Base-by-base conservation (phyloP, 2,113 vertebrate genomes). In the Dolichallabes microphthalmus region DNA sequence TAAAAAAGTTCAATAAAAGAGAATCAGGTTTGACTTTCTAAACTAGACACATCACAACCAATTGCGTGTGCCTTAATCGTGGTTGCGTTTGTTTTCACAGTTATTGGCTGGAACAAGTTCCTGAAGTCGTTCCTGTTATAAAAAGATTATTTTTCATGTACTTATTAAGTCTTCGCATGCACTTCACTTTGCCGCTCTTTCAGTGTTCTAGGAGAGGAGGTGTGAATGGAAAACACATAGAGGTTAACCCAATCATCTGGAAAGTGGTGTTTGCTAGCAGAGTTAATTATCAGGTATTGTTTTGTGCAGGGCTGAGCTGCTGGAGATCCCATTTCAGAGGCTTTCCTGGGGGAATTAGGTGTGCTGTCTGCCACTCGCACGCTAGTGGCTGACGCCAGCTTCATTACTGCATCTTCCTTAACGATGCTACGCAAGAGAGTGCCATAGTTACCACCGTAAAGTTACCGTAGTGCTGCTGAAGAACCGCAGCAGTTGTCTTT, bases 201-300 rank as follows among this genome's bases (percentile, higher is more conserved):
- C 85, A 61, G 75, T 80, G 80, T 63, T 83, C 74, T 77, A 74
- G 87, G 83, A 85, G 64, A 52, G 17, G 68, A 87, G 83, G 88
- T 89, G 87, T 81, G 82, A 89, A 90, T 87, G 90, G 83, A 86
- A 88, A 89, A 89, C 68, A 39, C 61, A 2, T 75, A 71, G 69
- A 88, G 87, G 83, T 82, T 84, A 88, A 52, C 79, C 79, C 85
- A 32, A 82, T 85, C 81, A 87, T 80, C 89, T 60, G 81, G 74
- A 89, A 90, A 88, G 58, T 22, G 25, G 79, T 85, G 86, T 78
- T 80, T 80, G 83, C 83, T 74, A 61, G 85, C 85, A 83, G 82
- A 88, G 88, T 85, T 90, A 91, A 91, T 91, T 91, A 89, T 89
- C 86, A 86, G 88, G 85, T 88, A 86, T 88, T 90, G 89, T 89